These are phyloP conservation scores for Eurytoma californica DNA, from an alignment of 2,888 invertebrate species.

Conservation along the genomic window DNA sequence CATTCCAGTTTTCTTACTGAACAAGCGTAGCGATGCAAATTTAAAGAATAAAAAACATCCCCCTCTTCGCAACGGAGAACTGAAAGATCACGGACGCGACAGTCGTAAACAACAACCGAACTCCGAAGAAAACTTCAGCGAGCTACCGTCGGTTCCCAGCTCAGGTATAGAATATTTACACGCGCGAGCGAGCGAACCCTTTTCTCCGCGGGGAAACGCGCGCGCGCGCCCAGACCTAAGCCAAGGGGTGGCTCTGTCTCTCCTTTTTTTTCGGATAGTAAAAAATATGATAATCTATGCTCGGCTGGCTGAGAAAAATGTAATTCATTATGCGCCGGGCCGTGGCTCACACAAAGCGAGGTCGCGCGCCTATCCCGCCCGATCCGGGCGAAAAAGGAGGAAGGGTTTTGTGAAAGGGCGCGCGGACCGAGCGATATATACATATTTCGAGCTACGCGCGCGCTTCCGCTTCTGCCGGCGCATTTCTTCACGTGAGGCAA, in stretches of 20 bases:
- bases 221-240: neutral
- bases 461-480: constrained; percentile 35
- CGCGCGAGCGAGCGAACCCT: constrained; percentile 53
- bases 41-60: neutral
- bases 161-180: constrained; percentile 55
- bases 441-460: constrained; percentile 42
- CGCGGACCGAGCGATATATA: constrained; percentile 55
- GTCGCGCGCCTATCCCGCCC: constrained; percentile 67
- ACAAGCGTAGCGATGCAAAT: neutral
- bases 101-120: neutral
- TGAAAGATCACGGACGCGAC: too few relatives aligned
- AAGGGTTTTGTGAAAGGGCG: constrained; percentile 65
- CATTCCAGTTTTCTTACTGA: too few relatives aligned
- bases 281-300: constrained; percentile 75
- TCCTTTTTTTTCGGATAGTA: constrained; percentile 69
- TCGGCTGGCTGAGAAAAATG: constrained; percentile 73
- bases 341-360: constrained; percentile 64
- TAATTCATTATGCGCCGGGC: constrained; percentile 71
- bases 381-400: constrained; percentile 62
- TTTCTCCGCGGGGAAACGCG: constrained; percentile 33
- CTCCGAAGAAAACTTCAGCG: constrained; percentile 10
- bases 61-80: too few relatives aligned
- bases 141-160: constrained; percentile 12
- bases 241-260: constrained; percentile 47
- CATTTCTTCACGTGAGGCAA: constrained; percentile 53